Evolutionary conservation across 2,888 invertebrate species (phyloP), one percentile per base, ranked within the genome.

Genomic region (Melanargia galathea): DNA sequence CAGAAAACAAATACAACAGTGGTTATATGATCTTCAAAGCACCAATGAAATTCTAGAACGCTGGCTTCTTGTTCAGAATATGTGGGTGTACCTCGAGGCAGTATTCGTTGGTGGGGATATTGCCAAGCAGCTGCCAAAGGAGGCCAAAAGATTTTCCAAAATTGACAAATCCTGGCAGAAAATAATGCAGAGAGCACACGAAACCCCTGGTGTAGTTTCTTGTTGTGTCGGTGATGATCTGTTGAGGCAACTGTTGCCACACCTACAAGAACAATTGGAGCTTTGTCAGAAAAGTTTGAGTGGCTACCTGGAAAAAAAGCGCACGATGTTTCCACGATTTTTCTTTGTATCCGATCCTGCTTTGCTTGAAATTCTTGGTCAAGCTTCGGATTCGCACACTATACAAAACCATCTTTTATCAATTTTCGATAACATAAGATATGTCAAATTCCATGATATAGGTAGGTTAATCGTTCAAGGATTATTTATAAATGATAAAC

Each of bases 141-240:
- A 97, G 86, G 97, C 97, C 0, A 97, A 97, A 81, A 92, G 97
- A 70, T 99, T 99, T 86, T 96, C 97, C 35, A 98, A 98, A 92
- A 99, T 99, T 66, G 99, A 99, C 85, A 98, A 98, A 81, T 97
- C 98, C 0, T 99, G 99, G 99, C 98, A 98, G 84, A 98, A 98
- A 84, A 98, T 99, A 58, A 98, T 98, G 97, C 97, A 97, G 84
- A 92, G 98, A 65, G 98, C 98, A 0, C 98, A 99, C 78, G 98
- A 99, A 84, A 98, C 97, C 0, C 96, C 98, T 0, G 98, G 98
- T 1, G 98, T 99, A 4, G 98, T 99, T 0, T 95, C 96, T 0
- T 99, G 99, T 81, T 99, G 99, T 80, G 98, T 98, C 6, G 98
- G 98, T 7, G 99, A 99, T 79, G 99, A 99, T 85, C 92, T 98